Evolutionary conservation across 2,888 invertebrate genomes (phyloP).

Genomic region (Keiferia lycopersicella): DNA sequence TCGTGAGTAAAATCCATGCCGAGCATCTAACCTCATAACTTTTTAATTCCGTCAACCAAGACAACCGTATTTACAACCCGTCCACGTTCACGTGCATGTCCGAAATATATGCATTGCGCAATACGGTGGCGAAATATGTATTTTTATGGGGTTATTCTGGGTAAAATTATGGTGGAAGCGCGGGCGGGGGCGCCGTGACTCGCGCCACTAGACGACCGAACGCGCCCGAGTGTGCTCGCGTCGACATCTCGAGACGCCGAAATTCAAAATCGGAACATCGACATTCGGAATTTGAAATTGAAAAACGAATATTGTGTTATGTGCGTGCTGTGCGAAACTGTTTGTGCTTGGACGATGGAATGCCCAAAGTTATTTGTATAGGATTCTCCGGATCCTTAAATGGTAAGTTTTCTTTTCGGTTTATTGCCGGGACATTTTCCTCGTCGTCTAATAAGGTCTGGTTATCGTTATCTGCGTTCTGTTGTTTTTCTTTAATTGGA

Average conservation of each 20-base stretch:
- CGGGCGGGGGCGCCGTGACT: constrained; percentile 34
- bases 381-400: constrained; percentile 45
- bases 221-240: constrained; percentile 13
- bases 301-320: constrained; percentile 19
- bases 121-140: constrained; percentile 64
- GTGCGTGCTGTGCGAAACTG: constrained; percentile 25
- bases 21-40: constrained; percentile 2
- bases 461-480: constrained; percentile 24
- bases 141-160: constrained; percentile 64
- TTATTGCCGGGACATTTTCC: constrained; percentile 18
- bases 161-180: constrained; percentile 45
- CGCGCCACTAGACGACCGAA: constrained; percentile 34
- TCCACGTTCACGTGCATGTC: constrained; percentile 39
- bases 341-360: constrained; percentile 31
- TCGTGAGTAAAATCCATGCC: not conserved
- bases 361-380: constrained; percentile 39
- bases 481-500: constrained; percentile 15
- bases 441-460: constrained; percentile 22
- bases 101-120: constrained; percentile 68
- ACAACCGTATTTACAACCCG: constrained; percentile 20
- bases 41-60: constrained; percentile 11
- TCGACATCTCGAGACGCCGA: constrained; percentile 26
- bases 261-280: constrained; percentile 27
- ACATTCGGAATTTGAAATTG: constrained; percentile 39
- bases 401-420: constrained; percentile 39